A percentile compares a stretch with the other conserved stretches of the same genome.
phyloP scores from a whole-genome alignment of 2,888 invertebrate genomes.

The Cryptocephalus primarius region DNA sequence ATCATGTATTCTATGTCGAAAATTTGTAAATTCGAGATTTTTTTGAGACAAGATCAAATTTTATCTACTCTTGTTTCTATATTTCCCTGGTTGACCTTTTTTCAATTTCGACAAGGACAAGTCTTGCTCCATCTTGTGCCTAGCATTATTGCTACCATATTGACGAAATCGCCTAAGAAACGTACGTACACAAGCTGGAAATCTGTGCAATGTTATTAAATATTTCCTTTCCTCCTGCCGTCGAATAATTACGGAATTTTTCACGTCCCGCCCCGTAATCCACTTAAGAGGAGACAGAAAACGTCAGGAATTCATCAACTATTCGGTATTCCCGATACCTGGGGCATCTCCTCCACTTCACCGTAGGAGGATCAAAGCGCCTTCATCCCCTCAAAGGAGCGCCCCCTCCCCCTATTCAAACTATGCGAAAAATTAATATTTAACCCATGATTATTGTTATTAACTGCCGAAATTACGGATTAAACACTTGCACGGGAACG shows the following conservation, averaged over 20 bases:
- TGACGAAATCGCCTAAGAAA: too few relatives aligned
- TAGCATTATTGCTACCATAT: too few relatives aligned
- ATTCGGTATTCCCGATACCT: slow-evolving; percentile 31
- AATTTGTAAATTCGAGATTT: too few relatives aligned
- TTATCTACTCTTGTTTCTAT: too few relatives aligned
- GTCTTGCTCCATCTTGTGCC: too few relatives aligned
- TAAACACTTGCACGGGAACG: slow-evolving; percentile 21
- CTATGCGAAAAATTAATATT: slow-evolving; percentile 39
- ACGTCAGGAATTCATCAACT: slow-evolving; percentile 31
- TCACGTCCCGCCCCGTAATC: slow-evolving; percentile 8
- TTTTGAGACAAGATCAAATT: too few relatives aligned
- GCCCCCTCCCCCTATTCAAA: slow-evolving; percentile 25
- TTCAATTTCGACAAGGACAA: too few relatives aligned
- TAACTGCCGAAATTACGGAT: slow-evolving; percentile 27
- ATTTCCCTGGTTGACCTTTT: too few relatives aligned
- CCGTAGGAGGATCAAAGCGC: slow-evolving; percentile 17
- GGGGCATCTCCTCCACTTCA: slow-evolving; percentile 22
- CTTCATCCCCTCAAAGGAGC: slow-evolving; percentile 20
- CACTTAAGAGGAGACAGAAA: slow-evolving; percentile 9
- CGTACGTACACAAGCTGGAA: too few relatives aligned
- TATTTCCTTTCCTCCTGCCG: background rate
- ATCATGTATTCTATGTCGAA: too few relatives aligned
- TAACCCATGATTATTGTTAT: slow-evolving; percentile 32
- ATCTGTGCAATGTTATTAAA: too few relatives aligned
- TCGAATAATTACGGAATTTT: background rate